phyloP scores from a whole-genome alignment of 2,113 vertebrate species.

The Albula goreensis region DNA sequence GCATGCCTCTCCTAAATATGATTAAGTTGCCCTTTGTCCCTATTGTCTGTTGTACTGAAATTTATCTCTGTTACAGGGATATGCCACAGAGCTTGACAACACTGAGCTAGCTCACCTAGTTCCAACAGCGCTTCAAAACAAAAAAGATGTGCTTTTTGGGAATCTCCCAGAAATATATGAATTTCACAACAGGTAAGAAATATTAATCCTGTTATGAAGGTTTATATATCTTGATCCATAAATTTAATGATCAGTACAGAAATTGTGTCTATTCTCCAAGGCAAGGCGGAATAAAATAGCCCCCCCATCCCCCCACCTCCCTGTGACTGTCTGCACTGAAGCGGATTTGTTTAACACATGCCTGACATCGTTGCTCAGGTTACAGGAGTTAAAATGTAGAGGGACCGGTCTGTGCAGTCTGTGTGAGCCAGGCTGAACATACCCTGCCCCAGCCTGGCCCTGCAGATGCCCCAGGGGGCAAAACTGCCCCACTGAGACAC shows the following conservation, averaged over 20 bases:
- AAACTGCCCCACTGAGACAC: background rate
- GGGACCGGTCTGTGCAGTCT: background rate
- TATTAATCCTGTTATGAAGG: background rate
- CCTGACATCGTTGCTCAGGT: background rate
- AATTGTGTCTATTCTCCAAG: too few species aligned
- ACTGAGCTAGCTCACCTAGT: slow-evolving; percentile 83
- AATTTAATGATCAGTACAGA: too few species aligned
- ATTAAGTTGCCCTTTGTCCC: background rate
- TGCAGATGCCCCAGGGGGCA: background rate
- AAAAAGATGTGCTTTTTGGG: slow-evolving; percentile 89
- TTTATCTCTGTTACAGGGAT: slow-evolving; percentile 71
- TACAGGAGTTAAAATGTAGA: too few species aligned
- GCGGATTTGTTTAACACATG: background rate
- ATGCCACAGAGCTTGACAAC: slow-evolving; percentile 86
- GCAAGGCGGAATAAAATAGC: too few species aligned
- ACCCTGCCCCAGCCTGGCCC: background rate
- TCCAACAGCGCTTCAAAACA: slow-evolving; percentile 82
- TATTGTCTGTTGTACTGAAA: background rate
- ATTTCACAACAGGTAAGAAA: slow-evolving; percentile 84
- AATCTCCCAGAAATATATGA: slow-evolving; percentile 90
- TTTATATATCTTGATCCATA: too few species aligned
- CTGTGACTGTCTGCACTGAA: background rate
- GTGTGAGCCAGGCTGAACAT: background rate
- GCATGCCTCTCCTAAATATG: background rate
- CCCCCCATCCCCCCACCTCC: too few species aligned